phyloP scores from a whole-genome alignment of 1,140 invertebrate species.

The Hyposmocoma kahamanoa region DNA sequence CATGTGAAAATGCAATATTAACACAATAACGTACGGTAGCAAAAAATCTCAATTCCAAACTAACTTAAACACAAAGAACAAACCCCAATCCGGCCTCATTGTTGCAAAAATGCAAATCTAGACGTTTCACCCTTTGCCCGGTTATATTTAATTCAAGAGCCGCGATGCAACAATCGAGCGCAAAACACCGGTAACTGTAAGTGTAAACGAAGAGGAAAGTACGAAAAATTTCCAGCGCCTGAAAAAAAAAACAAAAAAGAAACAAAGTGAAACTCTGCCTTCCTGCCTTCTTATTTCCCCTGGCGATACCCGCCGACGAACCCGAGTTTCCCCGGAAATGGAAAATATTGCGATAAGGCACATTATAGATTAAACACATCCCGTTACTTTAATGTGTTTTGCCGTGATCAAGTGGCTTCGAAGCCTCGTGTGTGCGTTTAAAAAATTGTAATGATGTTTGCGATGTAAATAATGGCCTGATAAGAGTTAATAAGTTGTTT shows the following conservation, averaged over 20 bases:
- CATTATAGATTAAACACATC: slow-evolving; percentile 71
- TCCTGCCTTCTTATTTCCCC: slow-evolving; percentile 71
- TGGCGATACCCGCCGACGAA: slow-evolving; percentile 59
- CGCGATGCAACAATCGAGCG: slow-evolving; percentile 62
- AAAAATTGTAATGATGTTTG: slow-evolving; percentile 45
- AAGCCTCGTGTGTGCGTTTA: slow-evolving; percentile 35
- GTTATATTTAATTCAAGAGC: slow-evolving; percentile 65
- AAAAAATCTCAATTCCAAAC: no score
- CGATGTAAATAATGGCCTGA: slow-evolving; percentile 40
- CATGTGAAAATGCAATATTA: no score
- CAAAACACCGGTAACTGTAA: slow-evolving; percentile 62
- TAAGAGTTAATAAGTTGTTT: slow-evolving; percentile 27
- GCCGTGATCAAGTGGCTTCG: slow-evolving; percentile 36
- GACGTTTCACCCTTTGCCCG: slow-evolving; percentile 60
- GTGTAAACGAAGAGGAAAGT: slow-evolving; percentile 68
- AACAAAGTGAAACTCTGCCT: slow-evolving; percentile 69
- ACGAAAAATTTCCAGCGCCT: slow-evolving; percentile 50
- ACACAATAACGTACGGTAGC: no score
- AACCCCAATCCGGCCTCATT: slow-evolving; percentile 36
- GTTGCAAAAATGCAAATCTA: slow-evolving; percentile 69
- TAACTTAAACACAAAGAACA: slow-evolving; percentile 49
- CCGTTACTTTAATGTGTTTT: slow-evolving; percentile 44
- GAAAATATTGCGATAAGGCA: slow-evolving; percentile 72
- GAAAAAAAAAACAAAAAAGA: slow-evolving; percentile 40
- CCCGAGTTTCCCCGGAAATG: slow-evolving; percentile 65